phyloP scores from a whole-genome alignment of 2,888 invertebrate genomes.

The Globia sparganii region DNA sequence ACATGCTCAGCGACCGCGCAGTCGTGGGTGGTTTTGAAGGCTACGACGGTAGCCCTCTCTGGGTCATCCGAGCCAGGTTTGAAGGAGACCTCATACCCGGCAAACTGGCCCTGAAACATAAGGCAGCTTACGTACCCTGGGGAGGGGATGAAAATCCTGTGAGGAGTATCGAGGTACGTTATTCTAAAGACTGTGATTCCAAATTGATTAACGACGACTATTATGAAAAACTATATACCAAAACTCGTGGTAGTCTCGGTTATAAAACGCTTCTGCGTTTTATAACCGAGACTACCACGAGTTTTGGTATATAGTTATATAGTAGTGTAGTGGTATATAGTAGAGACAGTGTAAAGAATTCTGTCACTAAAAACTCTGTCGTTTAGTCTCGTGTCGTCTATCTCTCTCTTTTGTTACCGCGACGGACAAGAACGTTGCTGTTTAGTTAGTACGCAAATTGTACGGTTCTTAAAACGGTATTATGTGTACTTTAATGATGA shows the following conservation, averaged over 20 bases:
- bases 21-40: slow-evolving; percentile 86
- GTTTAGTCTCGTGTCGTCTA: not conserved
- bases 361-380: not conserved
- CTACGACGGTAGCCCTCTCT: slow-evolving; percentile 84
- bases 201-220: not conserved
- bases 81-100: slow-evolving; percentile 86
- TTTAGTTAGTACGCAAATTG: not conserved
- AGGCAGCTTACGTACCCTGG: slow-evolving; percentile 84
- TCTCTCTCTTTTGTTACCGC: not conserved
- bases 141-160: slow-evolving; percentile 82
- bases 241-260: not conserved
- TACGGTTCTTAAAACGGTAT: not conserved
- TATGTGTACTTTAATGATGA: not conserved
- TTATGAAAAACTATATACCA: not conserved
- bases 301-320: too few species aligned
- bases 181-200: not conserved
- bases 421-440: not conserved
- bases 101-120: slow-evolving; percentile 84
- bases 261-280: too few species aligned
- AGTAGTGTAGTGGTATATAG: too few species aligned
- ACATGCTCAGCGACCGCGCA: slow-evolving; percentile 76
- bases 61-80: slow-evolving; percentile 83
- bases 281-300: too few species aligned
- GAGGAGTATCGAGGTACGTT: slow-evolving; percentile 80
- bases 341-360: not conserved